Evolutionary conservation across 2,797 vertebrate genomes (phyloP), one percentile per base, ranked within the genome.

Genomic region (Anabacerthia variegaticeps): DNA sequence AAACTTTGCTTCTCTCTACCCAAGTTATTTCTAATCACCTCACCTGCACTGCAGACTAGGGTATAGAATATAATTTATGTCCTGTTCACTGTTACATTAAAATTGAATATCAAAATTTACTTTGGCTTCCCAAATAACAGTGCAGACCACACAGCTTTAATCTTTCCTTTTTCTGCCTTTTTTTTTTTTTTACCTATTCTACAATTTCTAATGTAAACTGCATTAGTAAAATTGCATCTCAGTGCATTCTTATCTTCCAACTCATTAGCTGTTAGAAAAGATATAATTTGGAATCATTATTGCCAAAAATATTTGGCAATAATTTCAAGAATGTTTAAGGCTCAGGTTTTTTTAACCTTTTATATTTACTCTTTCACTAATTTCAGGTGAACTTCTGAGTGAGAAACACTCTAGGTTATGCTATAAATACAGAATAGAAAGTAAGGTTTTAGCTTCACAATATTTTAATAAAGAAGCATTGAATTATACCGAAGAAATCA

Each of bases 331-430:
- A 54, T 5, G 0, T 37, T 58, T 69, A 37, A 12, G 6, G 4
- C 3, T 54, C 1, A 1, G 8, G 43, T 28, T 69, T 3, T 62
- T 71, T 86, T 34, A 41, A 1, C 1, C 1, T 61, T 20, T 56
- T 44, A 16, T 68, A 56, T 46, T 77, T 56, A 43, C 1, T 6
- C 13, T 73, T 77, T 26, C 43, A 66, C 1, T 5, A 43, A 66
- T 65, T 90, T 78, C 14, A 54, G 0, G 37, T 72, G 11, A 39
- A 46, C 9, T 39, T 61, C 67, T 48, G 20, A 16, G 17, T 37
- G 37, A 55, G 32, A 34, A 81, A 9, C 4, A 17, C 6, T 68
- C 17, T 36, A 73, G 80, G 3, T 12, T 56, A 27, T 14, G 7
- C 52, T 13, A 58, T 43, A 68, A 76, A 91, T 69, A 48, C 4